phyloP scores from a whole-genome alignment of 2,888 invertebrate genomes.

The Spisula solida region DNA sequence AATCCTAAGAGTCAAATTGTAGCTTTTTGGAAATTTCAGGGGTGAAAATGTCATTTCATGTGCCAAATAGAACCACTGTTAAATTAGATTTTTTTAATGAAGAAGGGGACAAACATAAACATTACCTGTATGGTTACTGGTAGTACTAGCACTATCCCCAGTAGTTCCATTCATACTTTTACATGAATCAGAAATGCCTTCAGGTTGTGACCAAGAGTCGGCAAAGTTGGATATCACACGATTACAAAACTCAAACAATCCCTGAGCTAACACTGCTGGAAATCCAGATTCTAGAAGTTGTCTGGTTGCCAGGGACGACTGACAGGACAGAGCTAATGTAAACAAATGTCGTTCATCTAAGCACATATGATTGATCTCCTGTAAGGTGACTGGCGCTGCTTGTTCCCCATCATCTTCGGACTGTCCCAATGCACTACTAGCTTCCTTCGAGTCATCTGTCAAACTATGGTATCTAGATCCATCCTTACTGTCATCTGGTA shows the following conservation, averaged over 20 bases:
- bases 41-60: too few relatives aligned
- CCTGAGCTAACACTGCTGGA: slow-evolving; percentile 87
- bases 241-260: slow-evolving; percentile 86
- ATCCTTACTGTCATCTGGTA: slow-evolving; percentile 90
- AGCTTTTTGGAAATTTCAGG: too few relatives aligned
- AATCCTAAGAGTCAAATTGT: too few relatives aligned
- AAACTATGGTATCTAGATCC: slow-evolving; percentile 79
- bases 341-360: slow-evolving; percentile 90
- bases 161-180: slow-evolving; percentile 77
- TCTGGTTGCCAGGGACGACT: slow-evolving; percentile 93
- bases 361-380: slow-evolving; percentile 81
- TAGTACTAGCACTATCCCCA: slow-evolving; percentile 53
- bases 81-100: neutral
- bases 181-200: slow-evolving; percentile 77
- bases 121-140: slow-evolving; percentile 40
- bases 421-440: slow-evolving; percentile 75
- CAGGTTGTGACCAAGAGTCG: slow-evolving; percentile 76
- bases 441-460: slow-evolving; percentile 88
- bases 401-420: slow-evolving; percentile 46
- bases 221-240: slow-evolving; percentile 80
- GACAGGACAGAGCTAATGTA: slow-evolving; percentile 93
- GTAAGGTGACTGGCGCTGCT: slow-evolving; percentile 69
- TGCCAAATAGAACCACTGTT: too few relatives aligned
- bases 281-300: slow-evolving; percentile 93
- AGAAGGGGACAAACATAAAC: neutral